phyloP scores from a whole-genome alignment of 35 echinoderm and acorn worm species.

The Nesometra sesokonis region DNA sequence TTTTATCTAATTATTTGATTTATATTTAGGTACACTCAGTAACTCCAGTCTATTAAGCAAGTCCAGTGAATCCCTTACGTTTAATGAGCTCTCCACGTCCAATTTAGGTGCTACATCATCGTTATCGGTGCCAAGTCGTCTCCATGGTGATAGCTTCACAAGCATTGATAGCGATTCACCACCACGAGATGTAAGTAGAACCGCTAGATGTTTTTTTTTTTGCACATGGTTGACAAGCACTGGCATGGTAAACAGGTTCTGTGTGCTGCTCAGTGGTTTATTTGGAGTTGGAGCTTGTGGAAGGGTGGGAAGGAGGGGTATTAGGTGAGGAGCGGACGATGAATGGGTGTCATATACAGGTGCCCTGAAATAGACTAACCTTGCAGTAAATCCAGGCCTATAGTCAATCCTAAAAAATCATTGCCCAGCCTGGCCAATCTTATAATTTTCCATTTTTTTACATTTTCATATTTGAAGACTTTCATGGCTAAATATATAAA shows the following conservation, averaged over 20 bases:
- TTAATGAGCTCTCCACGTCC: neutral
- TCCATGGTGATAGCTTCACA: neutral
- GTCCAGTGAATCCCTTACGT: neutral
- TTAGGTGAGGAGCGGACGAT: too few species aligned
- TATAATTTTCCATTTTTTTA: too few species aligned
- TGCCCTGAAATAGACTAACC: too few species aligned
- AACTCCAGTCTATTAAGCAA: neutral
- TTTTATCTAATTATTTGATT: neutral
- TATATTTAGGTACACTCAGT: neutral
- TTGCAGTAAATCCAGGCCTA: too few species aligned
- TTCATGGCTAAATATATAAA: too few species aligned
- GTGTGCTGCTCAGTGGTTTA: too few species aligned
- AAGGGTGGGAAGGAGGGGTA: too few species aligned
- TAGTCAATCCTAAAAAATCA: too few species aligned
- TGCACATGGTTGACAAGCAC: neutral
- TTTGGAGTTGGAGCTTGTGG: too few species aligned
- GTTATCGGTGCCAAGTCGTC: neutral
- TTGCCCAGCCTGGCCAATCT: too few species aligned
- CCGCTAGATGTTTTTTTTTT: neutral
- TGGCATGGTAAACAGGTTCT: neutral
- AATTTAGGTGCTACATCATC: neutral
- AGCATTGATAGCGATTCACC: neutral
- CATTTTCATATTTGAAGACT: too few species aligned
- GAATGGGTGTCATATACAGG: too few species aligned
- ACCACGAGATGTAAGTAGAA: neutral